These are phyloP conservation scores for Pogonocichla stellata DNA, from an alignment of 2,113 vertebrate species.

Conservation along the genomic window DNA sequence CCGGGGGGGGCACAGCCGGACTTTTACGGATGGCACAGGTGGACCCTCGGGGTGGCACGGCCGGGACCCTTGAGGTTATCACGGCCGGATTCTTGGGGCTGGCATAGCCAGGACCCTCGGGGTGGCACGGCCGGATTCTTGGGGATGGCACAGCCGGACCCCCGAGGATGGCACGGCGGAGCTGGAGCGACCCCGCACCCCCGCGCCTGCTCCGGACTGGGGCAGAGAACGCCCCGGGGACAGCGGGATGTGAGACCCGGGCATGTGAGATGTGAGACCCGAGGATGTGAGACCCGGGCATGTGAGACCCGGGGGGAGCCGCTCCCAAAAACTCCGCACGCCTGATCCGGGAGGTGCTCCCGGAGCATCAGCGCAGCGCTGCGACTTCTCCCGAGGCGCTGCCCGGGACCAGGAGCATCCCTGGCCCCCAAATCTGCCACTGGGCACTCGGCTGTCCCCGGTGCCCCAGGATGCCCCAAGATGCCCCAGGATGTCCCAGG, in stretches of 20 bases:
- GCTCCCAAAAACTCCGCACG: background rate
- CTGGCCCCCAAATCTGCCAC: rapidly evolving
- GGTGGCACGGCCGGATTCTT: background rate
- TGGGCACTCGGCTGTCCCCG: rapidly evolving
- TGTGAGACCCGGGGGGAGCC: too few relatives aligned
- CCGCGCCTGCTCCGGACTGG: background rate
- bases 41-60: too few relatives aligned
- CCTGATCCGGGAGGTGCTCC: rapidly evolving
- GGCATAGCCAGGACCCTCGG: rapidly evolving
- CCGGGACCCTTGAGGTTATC: too few relatives aligned
- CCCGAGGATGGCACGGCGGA: background rate
- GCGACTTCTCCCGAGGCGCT: background rate
- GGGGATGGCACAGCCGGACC: background rate
- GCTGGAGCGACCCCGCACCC: background rate
- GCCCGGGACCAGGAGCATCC: background rate
- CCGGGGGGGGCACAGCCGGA: rapidly evolving
- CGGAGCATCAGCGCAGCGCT: background rate
- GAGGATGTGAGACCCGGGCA: too few relatives aligned
- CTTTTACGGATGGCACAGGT: rapidly evolving
- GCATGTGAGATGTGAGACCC: too few relatives aligned
- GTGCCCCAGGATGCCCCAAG: background rate
- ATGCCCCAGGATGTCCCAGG: background rate
- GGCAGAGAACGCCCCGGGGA: background rate
- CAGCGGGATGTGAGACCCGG: too few relatives aligned
- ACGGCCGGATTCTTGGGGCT: background rate